Base-by-base conservation (phyloP, 2,797 vertebrate genomes). In the Staurois parvus region DNA sequence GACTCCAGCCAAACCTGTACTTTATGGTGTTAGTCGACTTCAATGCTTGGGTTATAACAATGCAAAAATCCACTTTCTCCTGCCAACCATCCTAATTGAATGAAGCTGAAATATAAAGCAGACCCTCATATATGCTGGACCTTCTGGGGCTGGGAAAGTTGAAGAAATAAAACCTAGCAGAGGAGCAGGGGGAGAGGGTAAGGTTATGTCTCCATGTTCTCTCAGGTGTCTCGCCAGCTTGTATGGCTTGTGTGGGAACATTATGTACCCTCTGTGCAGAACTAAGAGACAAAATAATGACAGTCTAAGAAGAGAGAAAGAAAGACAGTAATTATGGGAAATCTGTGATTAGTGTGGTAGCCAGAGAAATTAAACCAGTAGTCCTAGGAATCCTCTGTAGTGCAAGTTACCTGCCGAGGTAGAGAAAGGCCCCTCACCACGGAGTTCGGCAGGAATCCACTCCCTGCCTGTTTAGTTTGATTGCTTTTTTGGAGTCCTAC, bases 331-430 rank as follows among this genome's bases (percentile, higher is more conserved):
- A 95, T 94, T 95, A 95, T 48, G 92, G 91, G 92, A 95, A 93
- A 89, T 91, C 90, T 94, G 93, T 91, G 95, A 96, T 96, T 96
- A 96, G 93, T 90, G 93, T 88, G 95, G 97, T 99, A 97, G 96
- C 96, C 96, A 96, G 94, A 98, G 97, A 95, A 98, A 98, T 94
- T 94, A 96, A 95, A 93, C 95, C 94, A 95, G 94, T 88, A 92
- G 91, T 94, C 93, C 93, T 91, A 96, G 95, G 97, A 99, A 99
- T 98, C 95, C 91, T 93, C 94, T 90, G 88, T 94, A 94, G 92
- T 94, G 90, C 91, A 90, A 91, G 93, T 91, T 95, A 94, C 96
- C 95, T 95, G 94, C 91, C 85, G 95, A 93, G 94, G 95, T 91
- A 92, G 88, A 94, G 95, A 95, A 95, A 95, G 95, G 95, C 90